Base-by-base conservation (phyloP, 2,888 invertebrate species). In the Uloborus plumipes region DNA sequence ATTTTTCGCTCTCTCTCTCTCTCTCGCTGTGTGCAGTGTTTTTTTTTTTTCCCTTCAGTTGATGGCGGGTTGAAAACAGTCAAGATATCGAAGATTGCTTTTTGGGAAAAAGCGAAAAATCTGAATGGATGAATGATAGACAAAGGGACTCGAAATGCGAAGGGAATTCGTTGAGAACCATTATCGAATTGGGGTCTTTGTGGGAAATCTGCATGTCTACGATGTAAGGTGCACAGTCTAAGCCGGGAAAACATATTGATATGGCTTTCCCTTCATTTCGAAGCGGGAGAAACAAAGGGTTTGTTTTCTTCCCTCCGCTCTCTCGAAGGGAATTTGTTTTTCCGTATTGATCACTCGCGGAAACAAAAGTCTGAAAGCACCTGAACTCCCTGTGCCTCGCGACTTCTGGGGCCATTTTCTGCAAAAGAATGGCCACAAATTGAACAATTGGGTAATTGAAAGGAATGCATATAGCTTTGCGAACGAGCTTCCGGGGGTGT, bases 71-170 rank as follows among this genome's bases (percentile, higher is more conserved):
- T 66, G 79, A 55, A 71, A 71, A 73, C 67, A 73, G 73, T 80
- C 74, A 64, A 80, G 80, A 69, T 80, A 80, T 80, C 69, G 80
- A 80, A 74, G 80, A 80, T 80, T 80, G 80, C 74, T 80, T 80
- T 74, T 74, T 70, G 69, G 62, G 61, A 61, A 59, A 69, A 71
- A 59, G 49, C 55, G 49, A n/a, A 39, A 80, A 80, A 80, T 74
- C 80, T 74, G 80, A 74, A 80, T 80, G 74, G 73, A 80, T 80
- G 69, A 80, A 51, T 80, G 74, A 80, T 80, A 74, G 80, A 80
- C 80, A 74, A 80, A 80, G 50, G 64, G 79, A 22, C 20, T 49
- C 20, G 73, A 59, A 74, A 74, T 65, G 65, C 78, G 71, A 75
- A 66, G 66, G 39, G 58, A 80, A 74, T 80, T 80, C 79, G 62